Evolutionary conservation across 2,888 invertebrate genomes (phyloP), one percentile per base, ranked within the genome.

Genomic region (Eupithecia subfuscata): DNA sequence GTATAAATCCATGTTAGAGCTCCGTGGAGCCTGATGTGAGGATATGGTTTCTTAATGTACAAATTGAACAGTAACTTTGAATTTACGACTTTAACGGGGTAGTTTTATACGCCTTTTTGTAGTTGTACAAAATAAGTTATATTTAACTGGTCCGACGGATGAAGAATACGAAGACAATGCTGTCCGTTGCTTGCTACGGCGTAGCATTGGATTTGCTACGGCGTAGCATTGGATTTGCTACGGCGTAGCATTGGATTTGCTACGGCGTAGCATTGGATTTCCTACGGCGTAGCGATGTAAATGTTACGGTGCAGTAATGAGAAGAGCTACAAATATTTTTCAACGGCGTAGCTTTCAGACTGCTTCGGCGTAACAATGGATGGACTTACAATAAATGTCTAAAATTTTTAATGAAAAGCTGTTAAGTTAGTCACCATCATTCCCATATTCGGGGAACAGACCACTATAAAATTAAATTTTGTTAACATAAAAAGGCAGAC

Each of bases 391-490:
- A 40, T 11, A 5, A 34, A 34, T 34, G 6, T n/a, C 52, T 52
- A 8, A 52, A n/a, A 18, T 7, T n/a, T 52, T 56, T 4, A 82
- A 83, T 84, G 82, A 84, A 86, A 85, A 86, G 85, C 84, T 22
- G 9, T 56, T 56, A n/a, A n/a, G n/a, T n/a, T 43, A 69, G 60
- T 64, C 25, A 64, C 74, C 74, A 77, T 78, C 90, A 91, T 91
- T 89, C 83, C 84, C 82, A 84, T 85, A 86, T 87, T 90, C 87
- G 85, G 48, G 84, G 85, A 87, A 89, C 87, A 86, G 85, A 86
- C 87, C 84, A 75, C 89, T 89, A 88, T 88, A 85, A 90, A 92
- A 92, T 91, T 87, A 90, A 90, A 91, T 90, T 90, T 91, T 89
- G 88, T 84, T 88, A 86, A 88, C 89, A 90, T 89, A 91, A 91